These are phyloP conservation scores for Cosmia trapezina DNA, from an alignment of 2,888 invertebrate species.

Conservation along the genomic window DNA sequence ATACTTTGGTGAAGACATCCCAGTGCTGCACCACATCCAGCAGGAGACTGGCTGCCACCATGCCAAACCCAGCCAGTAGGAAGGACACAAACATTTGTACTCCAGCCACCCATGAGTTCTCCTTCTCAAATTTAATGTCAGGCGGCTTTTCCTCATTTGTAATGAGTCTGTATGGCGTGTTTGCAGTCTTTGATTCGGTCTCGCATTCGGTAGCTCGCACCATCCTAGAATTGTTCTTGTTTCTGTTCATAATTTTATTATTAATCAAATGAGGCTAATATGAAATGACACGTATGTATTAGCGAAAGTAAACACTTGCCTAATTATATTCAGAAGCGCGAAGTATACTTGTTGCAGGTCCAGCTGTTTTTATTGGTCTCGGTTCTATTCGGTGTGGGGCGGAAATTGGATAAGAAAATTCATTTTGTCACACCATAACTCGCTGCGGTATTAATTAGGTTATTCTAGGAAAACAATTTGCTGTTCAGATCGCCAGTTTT, in stretches of 20 bases:
- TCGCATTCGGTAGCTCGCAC: conserved; percentile 73
- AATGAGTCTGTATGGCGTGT: conserved; percentile 77
- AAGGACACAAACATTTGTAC: conserved; percentile 96
- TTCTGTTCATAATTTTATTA: conserved; percentile 85
- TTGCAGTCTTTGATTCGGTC: conserved; percentile 72
- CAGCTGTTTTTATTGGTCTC: conserved; percentile 38
- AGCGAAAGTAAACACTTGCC: conserved; percentile 46
- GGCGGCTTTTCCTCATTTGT: conserved; percentile 82
- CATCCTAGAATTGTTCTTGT: conserved; percentile 84
- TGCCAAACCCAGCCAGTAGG: conserved; percentile 96
- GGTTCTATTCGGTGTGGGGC: conserved; percentile 25
- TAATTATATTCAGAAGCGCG: conserved; percentile 41
- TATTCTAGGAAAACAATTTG: conserved; percentile 26
- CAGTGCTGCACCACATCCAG: conserved; percentile 97
- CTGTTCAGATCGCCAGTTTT: conserved; percentile 17
- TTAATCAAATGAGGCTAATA: conserved; percentile 56
- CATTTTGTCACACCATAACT: conserved; percentile 48
- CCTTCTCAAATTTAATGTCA: conserved; percentile 84
- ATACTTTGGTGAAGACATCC: conserved; percentile 94
- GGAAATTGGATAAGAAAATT: conserved; percentile 41
- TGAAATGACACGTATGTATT: conserved; percentile 55
- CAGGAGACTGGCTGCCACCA: conserved; percentile 96
- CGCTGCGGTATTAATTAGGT: conserved; percentile 23
- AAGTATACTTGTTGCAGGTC: conserved; percentile 39
- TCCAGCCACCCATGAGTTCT: conserved; percentile 92